These are phyloP conservation scores for Epinephelus malabaricus DNA, from an alignment of 2,797 vertebrate species.

Conservation along the genomic window DNA sequence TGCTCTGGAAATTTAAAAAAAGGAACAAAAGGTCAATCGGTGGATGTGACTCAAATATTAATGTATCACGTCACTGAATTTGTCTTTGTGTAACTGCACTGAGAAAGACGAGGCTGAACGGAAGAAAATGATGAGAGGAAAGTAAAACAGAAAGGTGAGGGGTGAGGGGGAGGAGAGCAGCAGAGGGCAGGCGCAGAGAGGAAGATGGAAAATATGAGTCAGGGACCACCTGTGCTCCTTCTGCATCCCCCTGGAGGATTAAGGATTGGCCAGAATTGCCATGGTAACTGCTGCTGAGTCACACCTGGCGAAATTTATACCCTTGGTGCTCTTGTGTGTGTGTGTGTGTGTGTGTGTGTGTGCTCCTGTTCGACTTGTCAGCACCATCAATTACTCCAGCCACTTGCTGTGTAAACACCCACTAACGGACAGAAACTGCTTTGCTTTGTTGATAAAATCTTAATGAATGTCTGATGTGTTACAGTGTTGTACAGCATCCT, in stretches of 20 bases:
- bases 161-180: neutral
- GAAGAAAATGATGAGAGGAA: neutral
- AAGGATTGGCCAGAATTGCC: slow-evolving; percentile 5
- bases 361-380: neutral
- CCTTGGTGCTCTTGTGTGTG: neutral
- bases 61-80: neutral
- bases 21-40: too few relatives aligned
- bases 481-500: neutral
- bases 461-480: neutral
- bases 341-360: neutral
- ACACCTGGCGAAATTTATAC: neutral
- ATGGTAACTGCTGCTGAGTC: slow-evolving; percentile 30
- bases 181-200: neutral
- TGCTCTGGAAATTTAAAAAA: neutral
- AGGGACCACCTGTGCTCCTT: slow-evolving; percentile 23
- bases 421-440: neutral
- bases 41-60: neutral
- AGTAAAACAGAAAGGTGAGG: neutral
- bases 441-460: neutral
- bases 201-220: slow-evolving; percentile 19
- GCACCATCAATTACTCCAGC: neutral
- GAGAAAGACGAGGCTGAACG: neutral
- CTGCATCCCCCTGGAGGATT: neutral
- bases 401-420: neutral
- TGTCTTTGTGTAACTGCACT: neutral